Evolutionary conservation across 1,140 invertebrate species (phyloP).

Genomic region (Drosophila kepulauana): DNA sequence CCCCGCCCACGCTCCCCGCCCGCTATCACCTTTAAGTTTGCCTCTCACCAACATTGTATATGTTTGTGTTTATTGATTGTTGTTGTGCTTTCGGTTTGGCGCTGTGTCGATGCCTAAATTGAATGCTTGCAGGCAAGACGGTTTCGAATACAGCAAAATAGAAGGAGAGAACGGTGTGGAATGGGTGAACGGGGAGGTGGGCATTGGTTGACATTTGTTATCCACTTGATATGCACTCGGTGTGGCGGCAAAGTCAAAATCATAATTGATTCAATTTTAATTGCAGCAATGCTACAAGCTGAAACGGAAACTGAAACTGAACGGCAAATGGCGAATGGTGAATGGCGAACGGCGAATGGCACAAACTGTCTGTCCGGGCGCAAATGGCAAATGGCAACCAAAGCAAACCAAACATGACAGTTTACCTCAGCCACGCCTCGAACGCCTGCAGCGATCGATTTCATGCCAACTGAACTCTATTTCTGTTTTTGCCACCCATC

Average conservation of each 20-base stretch:
- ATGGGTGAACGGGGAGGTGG: neutral
- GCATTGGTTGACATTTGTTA: slow-evolving; percentile 37
- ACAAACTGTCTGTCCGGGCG: neutral
- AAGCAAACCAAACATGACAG: slow-evolving; percentile 53
- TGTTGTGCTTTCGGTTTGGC: neutral
- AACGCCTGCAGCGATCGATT: slow-evolving; percentile 64
- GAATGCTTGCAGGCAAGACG: neutral
- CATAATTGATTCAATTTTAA: slow-evolving; percentile 82
- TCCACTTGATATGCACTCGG: slow-evolving; percentile 58
- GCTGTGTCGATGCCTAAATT: neutral
- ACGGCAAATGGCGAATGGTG: slow-evolving; percentile 6
- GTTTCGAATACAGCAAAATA: neutral
- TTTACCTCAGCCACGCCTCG: neutral
- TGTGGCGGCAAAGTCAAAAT: slow-evolving; percentile 68
- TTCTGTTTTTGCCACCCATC: neutral
- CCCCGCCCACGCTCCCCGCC: neutral
- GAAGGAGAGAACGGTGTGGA: neutral
- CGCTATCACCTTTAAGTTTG: neutral
- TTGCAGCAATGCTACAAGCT: slow-evolving; percentile 56
- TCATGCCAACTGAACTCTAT: slow-evolving; percentile 52
- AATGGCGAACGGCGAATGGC: neutral
- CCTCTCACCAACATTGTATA: neutral
- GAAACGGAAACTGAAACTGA: slow-evolving; percentile 23
- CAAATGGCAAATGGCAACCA: slow-evolving; percentile 21
- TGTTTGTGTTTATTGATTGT: neutral